Base-by-base conservation (phyloP, 2,888 invertebrate genomes). In the Melanchra persicariae region DNA sequence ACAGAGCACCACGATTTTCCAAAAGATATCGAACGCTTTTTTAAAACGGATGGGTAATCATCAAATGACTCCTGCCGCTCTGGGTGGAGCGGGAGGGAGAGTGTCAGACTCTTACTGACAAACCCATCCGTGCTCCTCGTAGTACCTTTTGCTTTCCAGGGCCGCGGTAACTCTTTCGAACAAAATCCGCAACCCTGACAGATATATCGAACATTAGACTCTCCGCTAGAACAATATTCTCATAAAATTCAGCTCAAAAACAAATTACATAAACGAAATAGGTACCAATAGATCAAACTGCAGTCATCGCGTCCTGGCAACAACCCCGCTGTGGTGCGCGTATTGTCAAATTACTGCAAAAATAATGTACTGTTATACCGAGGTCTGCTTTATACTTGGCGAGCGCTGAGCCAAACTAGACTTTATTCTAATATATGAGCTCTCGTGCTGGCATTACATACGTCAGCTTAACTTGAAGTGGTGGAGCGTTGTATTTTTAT, bases 321-420 rank as follows among this genome's bases (percentile, higher is more conserved):
- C 55, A 17, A 12, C 47, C 78, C 75, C 81, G 73, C 70, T 74
- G 72, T 49, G 80, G 87, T 83, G 82, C 82, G 85, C 78, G 71
- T 79, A 75, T 82, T 87, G 86, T 86, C 87, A 86, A 79, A 86
- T 88, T 87, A 87, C 83, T 79, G 81, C 67, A 69, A 62, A 83
- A 83, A 68, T 85, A 84, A 87, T 85, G 77, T 82, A 83, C 79
- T 62, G 52, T 69, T 77, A 80, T 70, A 65, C 60, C 55, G 52
- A 69, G 40, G 81, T 74, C 51, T 51, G 51, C 30, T 26, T 37
- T 37, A 57, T 22, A 86, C 75, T 83, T 82, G 82, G 84, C 85
- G 73, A 60, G 59, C 75, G 57, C 60, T 72, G 66, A 76, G 65
- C 59, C 62, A 58, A 74, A 69, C 19, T 68, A 76, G 70, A 76